A percentile compares a stretch with the other conserved stretches of the same genome.
These are phyloP conservation scores for Marronus borbonicus DNA, from an alignment of 2,888 invertebrate genomes.

Conservation along the genomic window DNA sequence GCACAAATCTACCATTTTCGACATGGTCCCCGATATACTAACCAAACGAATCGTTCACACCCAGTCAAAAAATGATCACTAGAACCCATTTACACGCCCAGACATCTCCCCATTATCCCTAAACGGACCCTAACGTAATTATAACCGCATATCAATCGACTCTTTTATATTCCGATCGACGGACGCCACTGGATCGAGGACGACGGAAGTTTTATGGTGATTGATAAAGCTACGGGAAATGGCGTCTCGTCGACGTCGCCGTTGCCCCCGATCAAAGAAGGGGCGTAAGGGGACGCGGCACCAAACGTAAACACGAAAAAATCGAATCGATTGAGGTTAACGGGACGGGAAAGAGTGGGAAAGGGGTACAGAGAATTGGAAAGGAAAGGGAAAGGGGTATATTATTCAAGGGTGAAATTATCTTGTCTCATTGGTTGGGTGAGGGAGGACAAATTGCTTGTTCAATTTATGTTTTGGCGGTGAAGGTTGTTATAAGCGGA, in stretches of 20 bases:
- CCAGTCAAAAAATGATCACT: neutral
- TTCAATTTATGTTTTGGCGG: slow-evolving; percentile 19
- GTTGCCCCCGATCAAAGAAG: neutral
- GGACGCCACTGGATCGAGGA: slow-evolving; percentile 31
- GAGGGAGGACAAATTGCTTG: slow-evolving; percentile 18
- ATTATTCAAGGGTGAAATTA: slow-evolving; percentile 31
- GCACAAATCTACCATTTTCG: neutral
- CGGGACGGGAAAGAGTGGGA: neutral
- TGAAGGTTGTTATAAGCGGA: neutral
- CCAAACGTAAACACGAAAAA: slow-evolving; percentile 25
- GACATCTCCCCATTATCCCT: neutral
- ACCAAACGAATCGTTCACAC: neutral
- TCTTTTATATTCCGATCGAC: slow-evolving; percentile 30
- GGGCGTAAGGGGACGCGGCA: neutral
- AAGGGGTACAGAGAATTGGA: neutral
- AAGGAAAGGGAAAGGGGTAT: neutral
- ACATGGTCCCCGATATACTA: neutral
- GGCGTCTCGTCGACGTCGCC: slow-evolving; percentile 15
- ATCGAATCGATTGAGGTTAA: slow-evolving; percentile 6
- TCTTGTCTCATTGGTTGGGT: slow-evolving; percentile 20
- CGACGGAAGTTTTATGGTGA: slow-evolving; percentile 38
- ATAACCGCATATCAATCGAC: slow-evolving; percentile 3
- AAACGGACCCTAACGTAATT: slow-evolving; percentile 11
- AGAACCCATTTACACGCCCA: slow-evolving; percentile 11
- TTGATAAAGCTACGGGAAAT: slow-evolving; percentile 35